Evolutionary conservation across 2,113 vertebrate species (phyloP).

Genomic region (Pluvianellus socialis): DNA sequence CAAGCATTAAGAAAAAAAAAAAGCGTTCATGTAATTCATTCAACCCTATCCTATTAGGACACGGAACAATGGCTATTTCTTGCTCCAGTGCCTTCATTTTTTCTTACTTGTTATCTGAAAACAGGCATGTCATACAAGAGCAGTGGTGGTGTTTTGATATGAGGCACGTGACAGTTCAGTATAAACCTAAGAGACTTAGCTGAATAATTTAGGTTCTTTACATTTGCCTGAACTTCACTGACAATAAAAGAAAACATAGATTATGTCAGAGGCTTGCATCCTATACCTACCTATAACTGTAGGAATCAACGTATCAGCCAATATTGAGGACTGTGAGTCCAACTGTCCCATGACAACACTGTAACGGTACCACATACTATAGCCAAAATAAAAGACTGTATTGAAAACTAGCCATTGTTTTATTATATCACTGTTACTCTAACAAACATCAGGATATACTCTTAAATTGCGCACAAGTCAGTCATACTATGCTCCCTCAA

Average conservation of each 20-base stretch:
- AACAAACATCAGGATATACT: neutral
- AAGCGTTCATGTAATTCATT: conserved; percentile 23
- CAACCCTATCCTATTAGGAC: neutral
- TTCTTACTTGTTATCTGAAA: neutral
- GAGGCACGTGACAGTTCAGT: neutral
- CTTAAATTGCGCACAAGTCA: neutral
- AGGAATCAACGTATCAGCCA: neutral
- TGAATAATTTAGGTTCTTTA: neutral
- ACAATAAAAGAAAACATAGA: neutral
- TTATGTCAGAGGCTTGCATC: neutral
- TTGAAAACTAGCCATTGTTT: neutral
- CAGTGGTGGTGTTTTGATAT: neutral
- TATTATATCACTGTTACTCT: neutral
- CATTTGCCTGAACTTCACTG: neutral
- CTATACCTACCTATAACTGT: neutral
- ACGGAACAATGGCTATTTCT: neutral
- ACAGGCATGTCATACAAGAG: neutral
- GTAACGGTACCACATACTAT: neutral
- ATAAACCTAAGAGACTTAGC: neutral
- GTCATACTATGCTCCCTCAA: neutral
- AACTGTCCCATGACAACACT: neutral
- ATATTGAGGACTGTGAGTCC: neutral
- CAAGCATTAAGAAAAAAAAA: neutral
- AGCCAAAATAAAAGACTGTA: neutral
- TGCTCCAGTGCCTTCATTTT: neutral